Conservation (phyloP, 2,113 vertebrate species). For the Sphaerodactylus townsendi region DNA sequence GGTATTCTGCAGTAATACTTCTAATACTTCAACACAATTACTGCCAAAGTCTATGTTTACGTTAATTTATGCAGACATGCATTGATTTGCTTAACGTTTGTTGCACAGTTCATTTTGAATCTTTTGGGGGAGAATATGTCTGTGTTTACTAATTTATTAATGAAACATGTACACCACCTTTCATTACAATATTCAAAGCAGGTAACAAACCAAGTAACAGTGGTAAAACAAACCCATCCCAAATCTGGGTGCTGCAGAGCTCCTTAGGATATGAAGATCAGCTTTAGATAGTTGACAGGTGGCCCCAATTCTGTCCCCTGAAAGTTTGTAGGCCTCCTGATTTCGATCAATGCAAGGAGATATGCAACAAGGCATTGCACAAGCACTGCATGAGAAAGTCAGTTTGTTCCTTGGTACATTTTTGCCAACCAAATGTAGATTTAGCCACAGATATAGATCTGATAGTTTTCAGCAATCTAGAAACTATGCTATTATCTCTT, state of each 20-base stretch:
- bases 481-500: fast-evolving
- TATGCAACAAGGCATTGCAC: neutral
- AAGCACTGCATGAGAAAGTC: neutral
- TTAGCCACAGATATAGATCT: neutral
- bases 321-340: neutral
- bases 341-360: fast-evolving
- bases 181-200: too few species aligned
- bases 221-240: neutral
- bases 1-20: neutral
- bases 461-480: neutral
- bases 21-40: neutral
- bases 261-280: too few species aligned
- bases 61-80: neutral
- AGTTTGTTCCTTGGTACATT: neutral
- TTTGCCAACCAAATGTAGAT: neutral
- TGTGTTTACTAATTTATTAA: neutral
- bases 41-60: neutral
- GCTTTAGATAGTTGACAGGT: neutral
- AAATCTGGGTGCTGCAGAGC: neutral
- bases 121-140: neutral
- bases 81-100: neutral
- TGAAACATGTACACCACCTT: too few species aligned
- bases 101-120: neutral
- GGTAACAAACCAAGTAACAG: neutral
- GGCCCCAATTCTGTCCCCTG: neutral